These are phyloP conservation scores for Halcyon malimbica DNA, from an alignment of 2,113 vertebrate genomes.

Conservation along the genomic window DNA sequence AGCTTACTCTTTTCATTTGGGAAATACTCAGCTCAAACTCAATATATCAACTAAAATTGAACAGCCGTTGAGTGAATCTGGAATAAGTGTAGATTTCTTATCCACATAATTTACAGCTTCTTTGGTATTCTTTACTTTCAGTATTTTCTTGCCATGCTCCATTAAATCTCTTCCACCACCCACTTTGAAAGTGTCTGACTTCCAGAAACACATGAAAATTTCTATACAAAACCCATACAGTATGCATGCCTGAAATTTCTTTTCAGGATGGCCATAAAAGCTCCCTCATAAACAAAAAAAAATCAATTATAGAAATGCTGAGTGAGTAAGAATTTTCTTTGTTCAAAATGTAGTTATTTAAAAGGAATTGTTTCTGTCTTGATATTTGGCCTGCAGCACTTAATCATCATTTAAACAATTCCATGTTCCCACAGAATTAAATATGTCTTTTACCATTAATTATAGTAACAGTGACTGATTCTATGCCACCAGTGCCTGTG, in stretches of 20 bases:
- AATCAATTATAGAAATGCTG: background rate
- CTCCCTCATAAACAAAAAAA: background rate
- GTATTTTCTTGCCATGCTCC: background rate
- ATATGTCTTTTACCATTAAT: slow-evolving; percentile 21
- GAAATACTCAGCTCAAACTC: background rate
- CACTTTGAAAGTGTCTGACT: background rate
- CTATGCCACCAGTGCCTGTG: background rate
- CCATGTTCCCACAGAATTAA: background rate
- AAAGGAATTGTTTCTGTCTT: background rate
- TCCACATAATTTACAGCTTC: background rate
- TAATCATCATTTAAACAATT: slow-evolving; percentile 8
- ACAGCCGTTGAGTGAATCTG: background rate
- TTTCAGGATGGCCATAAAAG: background rate
- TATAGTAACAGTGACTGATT: background rate
- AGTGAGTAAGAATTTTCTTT: background rate
- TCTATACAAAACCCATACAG: background rate
- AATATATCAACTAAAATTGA: background rate
- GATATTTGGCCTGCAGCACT: background rate
- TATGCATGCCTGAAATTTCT: background rate
- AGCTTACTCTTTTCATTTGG: background rate
- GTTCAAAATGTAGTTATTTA: background rate
- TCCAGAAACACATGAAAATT: background rate
- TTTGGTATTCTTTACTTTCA: background rate
- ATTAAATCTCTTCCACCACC: slow-evolving; percentile 5
- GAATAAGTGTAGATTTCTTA: slow-evolving; percentile 11